Conservation (phyloP, 2,113 vertebrate genomes). For the Pachypanchax playfairii region DNA sequence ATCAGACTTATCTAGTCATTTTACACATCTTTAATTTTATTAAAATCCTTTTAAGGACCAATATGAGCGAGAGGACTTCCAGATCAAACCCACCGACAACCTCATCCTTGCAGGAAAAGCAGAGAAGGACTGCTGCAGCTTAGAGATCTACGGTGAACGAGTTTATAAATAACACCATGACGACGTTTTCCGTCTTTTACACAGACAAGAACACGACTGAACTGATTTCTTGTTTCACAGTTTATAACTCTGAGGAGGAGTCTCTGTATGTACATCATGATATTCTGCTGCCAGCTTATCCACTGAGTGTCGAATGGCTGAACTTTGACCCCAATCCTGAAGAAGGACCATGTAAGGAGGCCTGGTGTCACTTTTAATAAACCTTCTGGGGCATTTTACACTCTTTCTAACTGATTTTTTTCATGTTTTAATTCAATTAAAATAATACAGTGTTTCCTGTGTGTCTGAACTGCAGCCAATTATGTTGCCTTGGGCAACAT, state of each 20-base stretch:
- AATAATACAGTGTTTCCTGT: neutral
- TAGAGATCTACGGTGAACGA: constrained; percentile 89
- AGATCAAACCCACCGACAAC: constrained; percentile 91
- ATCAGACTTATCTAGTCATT: neutral
- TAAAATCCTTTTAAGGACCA: constrained; percentile 90
- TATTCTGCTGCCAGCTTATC: constrained; percentile 92
- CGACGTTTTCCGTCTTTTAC: no score
- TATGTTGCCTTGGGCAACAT: constrained; percentile 94
- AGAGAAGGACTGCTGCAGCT: constrained; percentile 92
- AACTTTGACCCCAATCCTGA: constrained; percentile 94
- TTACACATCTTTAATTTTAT: no score
- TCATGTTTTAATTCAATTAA: rapidly evolving
- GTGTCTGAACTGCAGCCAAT: constrained; percentile 79
- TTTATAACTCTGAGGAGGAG: constrained; percentile 93
- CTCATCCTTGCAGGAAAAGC: constrained; percentile 89
- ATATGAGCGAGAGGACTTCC: constrained; percentile 93
- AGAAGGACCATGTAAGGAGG: constrained; percentile 81
- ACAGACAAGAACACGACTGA: neutral
- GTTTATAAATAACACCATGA: neutral
- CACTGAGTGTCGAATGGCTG: constrained; percentile 92
- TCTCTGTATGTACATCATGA: constrained; percentile 96
- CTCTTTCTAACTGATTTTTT: no score
- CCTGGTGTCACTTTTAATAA: neutral
- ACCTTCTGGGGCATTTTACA: no score
- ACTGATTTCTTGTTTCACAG: constrained; percentile 68